A percentile compares a stretch with the other conserved stretches of the same genome.
Evolutionary conservation across 2,797 vertebrate species (phyloP).

Genomic region (Spinibarbus caldwelli): DNA sequence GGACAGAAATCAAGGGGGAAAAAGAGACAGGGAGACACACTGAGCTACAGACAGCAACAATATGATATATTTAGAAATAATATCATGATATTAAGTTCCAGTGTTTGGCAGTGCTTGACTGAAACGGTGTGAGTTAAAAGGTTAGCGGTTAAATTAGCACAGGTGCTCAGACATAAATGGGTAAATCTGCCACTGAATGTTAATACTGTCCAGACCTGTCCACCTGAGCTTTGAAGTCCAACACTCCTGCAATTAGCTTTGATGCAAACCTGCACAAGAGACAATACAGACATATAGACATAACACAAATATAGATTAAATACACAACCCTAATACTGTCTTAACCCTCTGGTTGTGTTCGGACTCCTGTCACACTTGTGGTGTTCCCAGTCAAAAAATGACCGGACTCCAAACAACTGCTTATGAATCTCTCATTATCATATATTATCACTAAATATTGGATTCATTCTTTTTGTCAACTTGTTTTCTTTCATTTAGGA

Average conservation of each 20-base stretch:
- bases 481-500: no score
- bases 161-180: not conserved
- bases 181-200: not conserved
- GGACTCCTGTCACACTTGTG: no score
- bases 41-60: not conserved
- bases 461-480: no score
- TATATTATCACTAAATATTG: no score
- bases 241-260: conserved; percentile 84
- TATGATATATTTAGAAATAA: conserved; percentile 29
- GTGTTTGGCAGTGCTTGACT: conserved; percentile 11
- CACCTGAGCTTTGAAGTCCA: conserved; percentile 85
- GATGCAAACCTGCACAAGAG: conserved; percentile 80
- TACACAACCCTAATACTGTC: no score
- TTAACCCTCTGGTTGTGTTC: no score
- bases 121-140: conserved; percentile 41
- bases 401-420: no score
- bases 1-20: not conserved
- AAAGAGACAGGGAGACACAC: not conserved
- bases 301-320: not conserved
- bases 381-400: no score
- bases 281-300: not conserved
- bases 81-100: not conserved
- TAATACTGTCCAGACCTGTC: conserved; percentile 68
- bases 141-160: conserved; percentile 57
- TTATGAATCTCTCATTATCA: no score